A percentile compares a stretch with the other conserved stretches of the same genome.
phyloP scores from a whole-genome alignment of 1,140 invertebrate species.

The Zaprionus ghesquierei region DNA sequence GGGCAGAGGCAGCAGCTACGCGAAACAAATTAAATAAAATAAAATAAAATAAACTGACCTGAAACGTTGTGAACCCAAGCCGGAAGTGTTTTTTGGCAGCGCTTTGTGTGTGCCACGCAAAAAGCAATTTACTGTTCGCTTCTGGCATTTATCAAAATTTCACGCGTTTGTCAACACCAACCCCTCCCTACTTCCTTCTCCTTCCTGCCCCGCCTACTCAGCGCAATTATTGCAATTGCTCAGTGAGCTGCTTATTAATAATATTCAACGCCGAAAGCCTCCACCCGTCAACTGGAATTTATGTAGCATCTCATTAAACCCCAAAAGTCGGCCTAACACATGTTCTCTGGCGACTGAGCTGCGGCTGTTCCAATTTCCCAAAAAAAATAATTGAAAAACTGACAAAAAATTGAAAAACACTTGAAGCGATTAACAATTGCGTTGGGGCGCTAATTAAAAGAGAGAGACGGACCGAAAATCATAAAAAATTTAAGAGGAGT shows the following conservation, averaged over 20 bases:
- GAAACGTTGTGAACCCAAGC: slow-evolving; percentile 59
- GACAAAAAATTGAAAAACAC: slow-evolving; percentile 24
- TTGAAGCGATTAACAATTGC: slow-evolving; percentile 51
- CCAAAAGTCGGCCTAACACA: slow-evolving; percentile 64
- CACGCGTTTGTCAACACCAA: slow-evolving; percentile 56
- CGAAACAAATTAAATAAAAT: slow-evolving; percentile 18
- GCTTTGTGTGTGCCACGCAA: slow-evolving; percentile 35
- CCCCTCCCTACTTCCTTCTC: neutral
- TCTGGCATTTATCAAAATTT: slow-evolving; percentile 53
- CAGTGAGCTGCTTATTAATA: slow-evolving; percentile 72
- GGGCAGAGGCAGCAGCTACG: slow-evolving; percentile 15
- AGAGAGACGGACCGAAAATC: slow-evolving; percentile 14
- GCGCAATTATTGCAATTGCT: slow-evolving; percentile 64
- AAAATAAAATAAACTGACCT: slow-evolving; percentile 32
- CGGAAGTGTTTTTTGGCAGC: slow-evolving; percentile 59
- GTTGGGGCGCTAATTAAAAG: slow-evolving; percentile 58
- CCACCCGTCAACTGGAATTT: slow-evolving; percentile 68
- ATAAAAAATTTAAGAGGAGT: no score
- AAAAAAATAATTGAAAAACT: slow-evolving; percentile 24
- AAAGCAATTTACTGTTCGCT: neutral
- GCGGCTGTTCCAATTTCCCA: slow-evolving; percentile 40
- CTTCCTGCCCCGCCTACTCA: neutral
- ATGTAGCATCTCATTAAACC: slow-evolving; percentile 55
- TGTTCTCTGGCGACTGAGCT: slow-evolving; percentile 32
- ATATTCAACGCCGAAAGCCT: slow-evolving; percentile 74